A percentile compares a stretch with the other conserved stretches of the same genome.
These are phyloP conservation scores for Toxotes jaculatrix DNA, from an alignment of 2,113 vertebrate species.

Conservation along the genomic window DNA sequence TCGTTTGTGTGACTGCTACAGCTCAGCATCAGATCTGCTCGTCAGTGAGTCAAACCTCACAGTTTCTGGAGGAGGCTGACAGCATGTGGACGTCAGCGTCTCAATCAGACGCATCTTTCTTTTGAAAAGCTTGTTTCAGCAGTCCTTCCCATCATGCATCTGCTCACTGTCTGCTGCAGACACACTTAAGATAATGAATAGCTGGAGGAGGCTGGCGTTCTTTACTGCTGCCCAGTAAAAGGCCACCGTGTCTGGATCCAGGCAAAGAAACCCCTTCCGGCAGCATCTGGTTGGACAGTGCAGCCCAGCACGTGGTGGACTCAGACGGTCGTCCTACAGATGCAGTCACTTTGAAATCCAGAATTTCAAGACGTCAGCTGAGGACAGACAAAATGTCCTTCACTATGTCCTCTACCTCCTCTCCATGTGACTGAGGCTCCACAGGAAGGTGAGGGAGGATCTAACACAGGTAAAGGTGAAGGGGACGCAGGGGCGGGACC, in stretches of 20 bases:
- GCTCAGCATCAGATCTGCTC: too few species aligned
- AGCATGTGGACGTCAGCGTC: conserved; percentile 3
- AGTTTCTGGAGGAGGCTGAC: too few species aligned
- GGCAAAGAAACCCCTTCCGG: conserved; percentile 48
- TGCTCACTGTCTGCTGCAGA: conserved; percentile 69
- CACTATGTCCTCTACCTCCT: not conserved
- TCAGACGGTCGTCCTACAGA: conserved; percentile 32
- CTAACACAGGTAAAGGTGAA: conserved; percentile 52
- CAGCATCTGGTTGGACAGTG: too few species aligned
- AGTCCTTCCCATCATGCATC: conserved; percentile 62
- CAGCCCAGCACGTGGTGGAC: too few species aligned
- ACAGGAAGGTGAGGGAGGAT: too few species aligned
- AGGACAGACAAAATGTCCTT: conserved; percentile 30
- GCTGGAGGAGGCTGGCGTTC: conserved; percentile 72
- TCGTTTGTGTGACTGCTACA: too few species aligned
- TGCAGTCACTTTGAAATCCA: conserved; percentile 1
- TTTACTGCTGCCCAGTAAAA: conserved; percentile 71
- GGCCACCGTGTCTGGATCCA: conserved; percentile 71
- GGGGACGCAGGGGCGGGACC: conserved; percentile 23
- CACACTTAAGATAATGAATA: conserved; percentile 82
- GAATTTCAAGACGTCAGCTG: conserved; percentile 9
- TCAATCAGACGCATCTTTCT: conserved; percentile 46
- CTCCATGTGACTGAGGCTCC: conserved; percentile 5
- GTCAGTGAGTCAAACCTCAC: too few species aligned
- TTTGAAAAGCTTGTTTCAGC: conserved; percentile 71